Percentiles rank a stretch among this genome's conserved stretches.
These are phyloP conservation scores for Anaspis maculata DNA, from an alignment of 2,888 invertebrate genomes.

Conservation along the genomic window DNA sequence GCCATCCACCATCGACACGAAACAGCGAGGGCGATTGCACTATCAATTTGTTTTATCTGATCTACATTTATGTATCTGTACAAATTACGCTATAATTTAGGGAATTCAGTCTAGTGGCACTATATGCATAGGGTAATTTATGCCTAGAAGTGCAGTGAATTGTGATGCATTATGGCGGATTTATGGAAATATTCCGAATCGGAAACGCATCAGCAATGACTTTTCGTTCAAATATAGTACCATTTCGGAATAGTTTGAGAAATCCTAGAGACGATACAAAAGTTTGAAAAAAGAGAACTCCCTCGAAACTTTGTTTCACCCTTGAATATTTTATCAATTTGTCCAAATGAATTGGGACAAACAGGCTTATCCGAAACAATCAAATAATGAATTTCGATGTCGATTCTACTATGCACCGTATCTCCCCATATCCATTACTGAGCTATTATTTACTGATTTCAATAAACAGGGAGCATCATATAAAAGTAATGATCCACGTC, in stretches of 20 bases:
- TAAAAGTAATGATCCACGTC: no score
- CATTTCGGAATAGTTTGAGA: no score
- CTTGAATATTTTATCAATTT: conserved; percentile 11
- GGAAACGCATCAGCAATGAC: no score
- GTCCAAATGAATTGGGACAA: conserved; percentile 9
- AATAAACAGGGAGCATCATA: neutral
- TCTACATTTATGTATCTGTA: conserved; percentile 24
- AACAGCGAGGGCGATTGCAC: conserved; percentile 7
- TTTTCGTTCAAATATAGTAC: no score
- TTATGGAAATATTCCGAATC: no score
- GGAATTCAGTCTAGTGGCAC: conserved; percentile 9
- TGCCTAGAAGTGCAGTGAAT: no score
- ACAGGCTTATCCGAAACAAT: conserved; percentile 6
- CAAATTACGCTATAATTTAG: conserved; percentile 27
- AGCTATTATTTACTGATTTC: neutral
- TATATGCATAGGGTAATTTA: no score
- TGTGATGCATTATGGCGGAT: no score
- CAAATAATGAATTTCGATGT: conserved; percentile 10
- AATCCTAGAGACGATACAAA: no score
- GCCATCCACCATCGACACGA: conserved; percentile 3
- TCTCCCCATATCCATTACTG: neutral
- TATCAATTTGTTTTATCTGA: conserved; percentile 28
- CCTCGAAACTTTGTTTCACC: conserved; percentile 3
- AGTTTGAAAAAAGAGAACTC: neutral
- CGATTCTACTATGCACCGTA: no score